Evolutionary conservation across 2,888 invertebrate species (phyloP).

Genomic region (Xestia c-nigrum): DNA sequence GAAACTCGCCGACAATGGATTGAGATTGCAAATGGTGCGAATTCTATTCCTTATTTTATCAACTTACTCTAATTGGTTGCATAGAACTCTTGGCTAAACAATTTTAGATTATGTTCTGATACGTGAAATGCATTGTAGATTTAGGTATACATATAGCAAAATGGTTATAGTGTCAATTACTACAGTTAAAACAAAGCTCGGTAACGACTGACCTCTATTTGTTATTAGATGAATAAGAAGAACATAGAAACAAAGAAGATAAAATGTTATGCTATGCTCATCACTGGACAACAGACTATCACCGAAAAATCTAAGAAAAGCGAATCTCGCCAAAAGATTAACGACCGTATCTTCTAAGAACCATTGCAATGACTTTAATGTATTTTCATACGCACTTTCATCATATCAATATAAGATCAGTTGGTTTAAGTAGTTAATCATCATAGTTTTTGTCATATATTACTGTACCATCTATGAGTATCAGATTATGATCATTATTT

Average conservation of each 20-base stretch:
- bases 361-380: conserved; percentile 16
- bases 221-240: not conserved
- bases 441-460: conserved; percentile 44
- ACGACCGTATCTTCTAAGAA: conserved; percentile 29
- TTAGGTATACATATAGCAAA: not conserved
- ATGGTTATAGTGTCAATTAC: not conserved
- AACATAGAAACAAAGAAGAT: not conserved
- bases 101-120: conserved; percentile 46
- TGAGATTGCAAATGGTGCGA: conserved; percentile 61
- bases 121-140: conserved; percentile 20
- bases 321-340: conserved; percentile 19
- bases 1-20: conserved; percentile 66
- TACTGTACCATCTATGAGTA: conserved; percentile 43
- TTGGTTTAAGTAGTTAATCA: conserved; percentile 44
- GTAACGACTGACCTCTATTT: not conserved
- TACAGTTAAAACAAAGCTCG: no score
- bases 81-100: conserved; percentile 37
- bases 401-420: conserved; percentile 43
- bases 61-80: conserved; percentile 52
- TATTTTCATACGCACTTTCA: conserved; percentile 25
- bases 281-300: conserved; percentile 2
- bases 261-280: conserved; percentile 2
- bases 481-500: conserved; percentile 43
- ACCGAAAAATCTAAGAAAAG: conserved; percentile 19
- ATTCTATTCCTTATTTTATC: conserved; percentile 59